Conservation (phyloP, 2,888 invertebrate species). For the Callinectes sapidus region DNA sequence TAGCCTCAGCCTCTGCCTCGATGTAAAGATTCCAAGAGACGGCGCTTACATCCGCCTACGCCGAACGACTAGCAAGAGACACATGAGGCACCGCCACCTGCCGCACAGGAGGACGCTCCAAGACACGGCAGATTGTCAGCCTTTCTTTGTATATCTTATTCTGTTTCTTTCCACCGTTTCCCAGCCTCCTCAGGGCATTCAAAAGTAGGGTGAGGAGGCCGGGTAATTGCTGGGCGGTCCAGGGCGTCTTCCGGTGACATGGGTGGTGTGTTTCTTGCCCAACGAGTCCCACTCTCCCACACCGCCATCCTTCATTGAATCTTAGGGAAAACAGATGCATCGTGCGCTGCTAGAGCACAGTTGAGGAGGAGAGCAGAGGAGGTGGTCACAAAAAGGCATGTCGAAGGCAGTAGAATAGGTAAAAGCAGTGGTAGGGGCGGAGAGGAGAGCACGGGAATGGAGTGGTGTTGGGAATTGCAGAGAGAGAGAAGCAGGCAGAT, state of each 20-base stretch:
- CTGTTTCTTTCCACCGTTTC: not conserved
- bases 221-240: slow-evolving; percentile 4
- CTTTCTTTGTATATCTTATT: not conserved
- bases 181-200: not conserved
- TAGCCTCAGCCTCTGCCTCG: not conserved
- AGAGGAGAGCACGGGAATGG: not conserved
- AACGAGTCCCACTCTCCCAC: not conserved
- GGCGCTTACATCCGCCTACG: not conserved
- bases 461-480: not conserved
- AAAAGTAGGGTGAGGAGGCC: not conserved
- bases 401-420: not conserved
- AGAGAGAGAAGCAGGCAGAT: not conserved
- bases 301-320: not conserved
- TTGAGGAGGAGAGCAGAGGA: not conserved
- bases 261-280: not conserved
- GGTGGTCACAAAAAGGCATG: not conserved
- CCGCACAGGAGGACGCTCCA: not conserved
- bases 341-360: not conserved
- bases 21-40: not conserved
- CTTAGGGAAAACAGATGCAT: not conserved
- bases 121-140: not conserved
- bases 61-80: not conserved
- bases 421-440: not conserved
- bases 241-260: slow-evolving; percentile 7
- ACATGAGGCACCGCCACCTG: not conserved